Percentiles rank a stretch among this genome's conserved stretches.
These are phyloP conservation scores for Phrynocephalus guinanensis DNA, from an alignment of 2,797 vertebrate genomes.

Conservation along the genomic window DNA sequence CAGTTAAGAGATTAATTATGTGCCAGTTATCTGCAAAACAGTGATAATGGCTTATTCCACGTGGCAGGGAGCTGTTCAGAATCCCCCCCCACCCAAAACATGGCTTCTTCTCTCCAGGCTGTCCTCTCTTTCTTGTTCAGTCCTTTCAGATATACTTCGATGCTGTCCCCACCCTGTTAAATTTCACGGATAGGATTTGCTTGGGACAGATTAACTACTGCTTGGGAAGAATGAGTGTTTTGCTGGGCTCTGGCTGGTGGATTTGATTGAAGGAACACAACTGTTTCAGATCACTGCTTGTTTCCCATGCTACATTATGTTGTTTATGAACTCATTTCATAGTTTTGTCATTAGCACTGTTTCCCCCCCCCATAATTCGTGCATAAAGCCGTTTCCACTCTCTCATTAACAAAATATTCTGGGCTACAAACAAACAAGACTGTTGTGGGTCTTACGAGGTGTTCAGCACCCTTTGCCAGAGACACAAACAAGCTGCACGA, in stretches of 20 bases:
- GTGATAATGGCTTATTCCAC: not conserved
- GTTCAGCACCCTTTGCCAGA: slow-evolving; percentile 12
- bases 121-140: not conserved
- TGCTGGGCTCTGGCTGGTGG: not conserved
- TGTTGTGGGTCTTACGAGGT: not conserved
- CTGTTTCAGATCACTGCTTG: slow-evolving; percentile 34
- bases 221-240: slow-evolving; percentile 37
- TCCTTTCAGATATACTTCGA: rapidly evolving
- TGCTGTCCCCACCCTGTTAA: not conserved
- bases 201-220: slow-evolving; percentile 24
- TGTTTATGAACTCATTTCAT: slow-evolving; percentile 44
- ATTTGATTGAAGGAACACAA: slow-evolving; percentile 50
- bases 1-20: not conserved
- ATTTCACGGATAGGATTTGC: rapidly evolving
- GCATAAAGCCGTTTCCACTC: slow-evolving; percentile 51
- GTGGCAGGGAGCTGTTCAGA: not conserved
- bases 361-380: slow-evolving; percentile 42
- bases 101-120: not conserved
- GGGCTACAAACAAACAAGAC: too few relatives aligned
- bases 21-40: not conserved
- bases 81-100: not conserved
- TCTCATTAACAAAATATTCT: slow-evolving; percentile 51
- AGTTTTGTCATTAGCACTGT: slow-evolving; percentile 51
- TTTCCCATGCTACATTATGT: slow-evolving; percentile 35
- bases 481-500: not conserved